Conservation (phyloP, 2,888 invertebrate genomes). For the Lepidochitona cinerea region DNA sequence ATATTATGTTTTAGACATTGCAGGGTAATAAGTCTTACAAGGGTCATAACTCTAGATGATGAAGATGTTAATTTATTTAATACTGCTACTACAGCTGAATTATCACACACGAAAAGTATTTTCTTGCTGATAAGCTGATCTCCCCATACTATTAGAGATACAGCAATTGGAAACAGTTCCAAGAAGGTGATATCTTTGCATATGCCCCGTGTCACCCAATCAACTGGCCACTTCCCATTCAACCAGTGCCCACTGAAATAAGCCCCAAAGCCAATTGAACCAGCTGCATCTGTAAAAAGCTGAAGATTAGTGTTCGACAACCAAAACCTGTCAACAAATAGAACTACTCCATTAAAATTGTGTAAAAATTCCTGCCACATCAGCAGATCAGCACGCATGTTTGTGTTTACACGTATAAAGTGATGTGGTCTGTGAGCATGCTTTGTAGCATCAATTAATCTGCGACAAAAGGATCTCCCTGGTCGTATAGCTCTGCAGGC, state of each 20-base stretch:
- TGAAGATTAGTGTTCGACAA: neutral
- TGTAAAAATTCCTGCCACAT: constrained; percentile 18
- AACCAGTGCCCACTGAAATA: too few species aligned
- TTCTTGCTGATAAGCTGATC: neutral
- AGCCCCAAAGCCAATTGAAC: neutral
- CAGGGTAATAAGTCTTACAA: neutral
- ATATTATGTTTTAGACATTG: neutral
- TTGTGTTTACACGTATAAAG: too few species aligned
- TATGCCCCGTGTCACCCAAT: neutral
- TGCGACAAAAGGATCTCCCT: constrained; percentile 18
- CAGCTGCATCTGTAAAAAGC: constrained; percentile 10
- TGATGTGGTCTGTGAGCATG: constrained; percentile 13
- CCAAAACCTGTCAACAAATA: constrained; percentile 20
- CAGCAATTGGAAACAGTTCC: neutral
- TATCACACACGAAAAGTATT: neutral
- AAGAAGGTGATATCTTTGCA: constrained; percentile 5
- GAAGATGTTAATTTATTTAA: neutral
- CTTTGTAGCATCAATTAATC: constrained; percentile 15
- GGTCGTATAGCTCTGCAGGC: constrained; percentile 21
- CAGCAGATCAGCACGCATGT: constrained; percentile 15
- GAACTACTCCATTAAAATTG: constrained; percentile 16
- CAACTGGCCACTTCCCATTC: too few species aligned
- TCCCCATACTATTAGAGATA: neutral
- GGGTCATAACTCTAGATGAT: neutral
- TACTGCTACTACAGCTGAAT: neutral